Base-by-base conservation (phyloP, 1,140 invertebrate genomes). In the Hyles euphorbiae region DNA sequence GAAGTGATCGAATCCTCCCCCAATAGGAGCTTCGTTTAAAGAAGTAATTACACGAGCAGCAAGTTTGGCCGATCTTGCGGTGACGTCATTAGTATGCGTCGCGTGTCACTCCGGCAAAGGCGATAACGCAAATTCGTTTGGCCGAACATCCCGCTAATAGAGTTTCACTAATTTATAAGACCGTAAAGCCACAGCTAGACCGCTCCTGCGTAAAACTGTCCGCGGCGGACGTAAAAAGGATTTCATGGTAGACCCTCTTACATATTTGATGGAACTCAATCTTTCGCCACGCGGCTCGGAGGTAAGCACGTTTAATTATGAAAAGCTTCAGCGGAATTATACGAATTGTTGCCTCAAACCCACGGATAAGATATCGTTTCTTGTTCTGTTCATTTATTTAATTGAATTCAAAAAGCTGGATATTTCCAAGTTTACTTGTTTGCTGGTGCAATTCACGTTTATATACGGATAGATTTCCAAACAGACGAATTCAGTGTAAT, bases 101-200 rank as follows among this genome's bases (percentile, higher is more conserved):
- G 61, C 73, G 76, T 78, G 83, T 74, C 58, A 69, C 63, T 71
- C 70, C 78, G 70, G 72, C 78, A 74, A 68, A 80, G 82, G 82
- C 80, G 86, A 88, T 88, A 88, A 87, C 80, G 81, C 83, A 88
- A 88, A 88, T 87, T 88, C 86, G 83, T 84, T 87, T 87, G 76
- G 74, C 74, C 76, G 78, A 88, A 88, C 85, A 85, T 88, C 81
- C 79, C 78, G 81, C 80, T 88, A 88, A 88, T 88, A 88, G 86
- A 88, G 86, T 88, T 88, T 87, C 82, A 80, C 82, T 88, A 88
- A 88, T 88, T 88, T 88, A 87, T 88, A 86, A 84, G 82, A 66
- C 75, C 69, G 76, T 83, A 81, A 85, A 85, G 82, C 83, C 79
- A 47, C 72, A 70, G 63, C 76, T 68, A 78, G 62, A 74, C 79